Evolutionary conservation across 2,113 vertebrate species (phyloP).

Genomic region (Ramphastos sulfuratus): DNA sequence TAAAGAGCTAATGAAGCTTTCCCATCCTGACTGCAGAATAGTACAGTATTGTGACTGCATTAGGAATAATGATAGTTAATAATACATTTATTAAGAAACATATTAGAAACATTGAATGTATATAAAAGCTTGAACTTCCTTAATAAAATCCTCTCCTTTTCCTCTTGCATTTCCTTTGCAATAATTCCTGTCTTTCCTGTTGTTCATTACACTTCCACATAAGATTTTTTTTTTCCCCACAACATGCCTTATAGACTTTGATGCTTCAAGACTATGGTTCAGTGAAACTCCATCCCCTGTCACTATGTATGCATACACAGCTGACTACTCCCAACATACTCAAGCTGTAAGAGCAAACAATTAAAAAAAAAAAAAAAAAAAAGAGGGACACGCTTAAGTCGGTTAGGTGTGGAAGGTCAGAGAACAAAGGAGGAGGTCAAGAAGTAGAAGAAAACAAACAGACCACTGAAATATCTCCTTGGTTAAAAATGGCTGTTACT

Average conservation of each 20-base stretch:
- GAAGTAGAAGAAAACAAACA: neutral
- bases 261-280: neutral
- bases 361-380: neutral
- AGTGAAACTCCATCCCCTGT: neutral
- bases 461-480: neutral
- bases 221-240: neutral
- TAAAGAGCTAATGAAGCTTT: constrained; percentile 42
- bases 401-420: neutral
- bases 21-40: constrained; percentile 63
- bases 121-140: constrained; percentile 73
- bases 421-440: neutral
- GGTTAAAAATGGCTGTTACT: neutral
- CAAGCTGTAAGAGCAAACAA: neutral
- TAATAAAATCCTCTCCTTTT: constrained; percentile 53
- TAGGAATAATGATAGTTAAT: constrained; percentile 66
- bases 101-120: constrained; percentile 75
- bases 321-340: neutral
- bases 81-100: constrained; percentile 71
- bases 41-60: constrained; percentile 71
- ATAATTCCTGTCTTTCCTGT: constrained; percentile 29
- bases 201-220: neutral
- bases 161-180: constrained; percentile 44
- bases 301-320: neutral
- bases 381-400: neutral
- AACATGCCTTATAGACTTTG: neutral